These are phyloP conservation scores for Danio jaintianensis DNA, from an alignment of 2,797 vertebrate species.

Conservation along the genomic window DNA sequence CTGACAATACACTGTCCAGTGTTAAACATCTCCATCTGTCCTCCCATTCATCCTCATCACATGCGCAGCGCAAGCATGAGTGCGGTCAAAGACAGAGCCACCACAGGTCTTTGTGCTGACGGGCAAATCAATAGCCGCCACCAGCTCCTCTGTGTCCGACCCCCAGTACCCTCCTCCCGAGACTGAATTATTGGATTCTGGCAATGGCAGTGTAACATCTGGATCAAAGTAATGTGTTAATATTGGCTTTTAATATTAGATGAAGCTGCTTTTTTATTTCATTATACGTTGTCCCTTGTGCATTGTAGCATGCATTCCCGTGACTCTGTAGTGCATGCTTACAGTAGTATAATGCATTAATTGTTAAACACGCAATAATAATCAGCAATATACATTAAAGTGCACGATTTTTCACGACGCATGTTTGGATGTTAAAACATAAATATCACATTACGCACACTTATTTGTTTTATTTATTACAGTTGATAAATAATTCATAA, in stretches of 20 bases:
- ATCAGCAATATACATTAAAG: conserved; percentile 37
- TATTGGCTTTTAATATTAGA: conserved; percentile 42
- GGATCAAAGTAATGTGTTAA: conserved; percentile 26
- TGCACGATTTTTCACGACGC: conserved; percentile 22
- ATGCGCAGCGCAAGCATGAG: conserved; percentile 47
- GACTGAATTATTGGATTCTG: conserved; percentile 11
- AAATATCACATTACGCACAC: conserved; percentile 57
- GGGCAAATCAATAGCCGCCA: conserved; percentile 59
- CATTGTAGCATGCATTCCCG: not conserved
- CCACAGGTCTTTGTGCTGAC: conserved; percentile 43
- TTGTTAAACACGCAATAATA: conserved; percentile 52
- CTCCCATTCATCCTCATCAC: conserved; percentile 62
- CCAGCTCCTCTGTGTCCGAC: conserved; percentile 7
- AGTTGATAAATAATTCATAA: conserved; percentile 75
- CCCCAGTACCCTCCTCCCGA: not conserved
- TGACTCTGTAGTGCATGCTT: not conserved
- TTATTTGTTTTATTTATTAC: conserved; percentile 74
- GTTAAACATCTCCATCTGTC: conserved; percentile 62
- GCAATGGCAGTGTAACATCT: conserved; percentile 32
- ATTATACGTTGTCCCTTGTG: conserved; percentile 21
- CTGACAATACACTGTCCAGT: conserved; percentile 61
- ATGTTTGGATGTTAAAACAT: conserved; percentile 42
- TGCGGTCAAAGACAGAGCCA: conserved; percentile 63
- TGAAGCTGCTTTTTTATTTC: conserved; percentile 40
- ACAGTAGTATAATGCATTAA: conserved; percentile 33